Conservation (phyloP, 2,113 vertebrate species). For the Esox niger region DNA sequence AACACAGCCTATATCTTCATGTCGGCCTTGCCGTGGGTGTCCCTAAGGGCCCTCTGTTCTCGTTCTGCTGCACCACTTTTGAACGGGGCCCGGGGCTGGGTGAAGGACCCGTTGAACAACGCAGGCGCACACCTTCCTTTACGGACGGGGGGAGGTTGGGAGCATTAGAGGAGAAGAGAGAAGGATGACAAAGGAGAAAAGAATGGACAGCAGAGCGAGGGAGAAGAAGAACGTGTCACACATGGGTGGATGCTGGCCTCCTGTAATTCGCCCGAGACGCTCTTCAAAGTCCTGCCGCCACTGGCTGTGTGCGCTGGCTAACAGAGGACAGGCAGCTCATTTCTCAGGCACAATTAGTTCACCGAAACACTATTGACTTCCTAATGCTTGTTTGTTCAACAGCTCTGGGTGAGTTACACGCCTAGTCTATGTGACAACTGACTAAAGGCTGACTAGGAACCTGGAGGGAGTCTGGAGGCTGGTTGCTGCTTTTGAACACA, state of each 20-base stretch:
- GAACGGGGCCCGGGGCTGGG: too few species aligned
- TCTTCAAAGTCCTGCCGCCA: not conserved
- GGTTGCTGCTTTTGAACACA: not conserved
- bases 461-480: not conserved
- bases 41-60: too few species aligned
- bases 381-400: constrained; percentile 35
- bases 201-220: not conserved
- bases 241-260: not conserved
- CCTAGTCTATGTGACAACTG: constrained; percentile 33
- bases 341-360: constrained; percentile 58
- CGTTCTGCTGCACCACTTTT: too few species aligned
- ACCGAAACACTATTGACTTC: constrained; percentile 48
- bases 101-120: too few species aligned
- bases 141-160: too few species aligned
- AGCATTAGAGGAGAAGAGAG: too few species aligned
- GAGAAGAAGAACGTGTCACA: not conserved
- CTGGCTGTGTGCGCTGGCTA: constrained; percentile 12
- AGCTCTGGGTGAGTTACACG: constrained; percentile 50
- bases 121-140: too few species aligned
- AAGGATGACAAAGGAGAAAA: not conserved
- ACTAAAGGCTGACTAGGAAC: constrained; percentile 22
- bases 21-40: too few species aligned
- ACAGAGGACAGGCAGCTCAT: constrained; percentile 38
- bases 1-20: too few species aligned
- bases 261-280: not conserved